phyloP scores from a whole-genome alignment of 2,888 invertebrate species.

The Plebejus argus region DNA sequence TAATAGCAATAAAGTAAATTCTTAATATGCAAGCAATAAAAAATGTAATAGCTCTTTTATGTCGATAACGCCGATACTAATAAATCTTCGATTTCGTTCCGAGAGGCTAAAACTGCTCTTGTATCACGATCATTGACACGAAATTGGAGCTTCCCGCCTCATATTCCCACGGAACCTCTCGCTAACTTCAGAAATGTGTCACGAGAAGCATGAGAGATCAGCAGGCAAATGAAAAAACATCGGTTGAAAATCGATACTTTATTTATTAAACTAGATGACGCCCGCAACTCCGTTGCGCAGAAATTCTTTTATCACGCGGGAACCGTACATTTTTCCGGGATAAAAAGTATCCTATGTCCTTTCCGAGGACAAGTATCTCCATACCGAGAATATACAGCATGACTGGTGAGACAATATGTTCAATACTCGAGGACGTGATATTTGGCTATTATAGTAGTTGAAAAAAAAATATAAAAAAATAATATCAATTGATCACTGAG shows the following conservation, averaged over 20 bases:
- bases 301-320: too few species aligned
- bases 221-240: background rate
- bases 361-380: too few species aligned
- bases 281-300: too few species aligned
- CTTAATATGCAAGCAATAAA: background rate
- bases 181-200: background rate
- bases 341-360: too few species aligned
- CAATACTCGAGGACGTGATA: too few species aligned
- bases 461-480: too few species aligned
- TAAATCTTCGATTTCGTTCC: background rate
- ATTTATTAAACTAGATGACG: too few species aligned
- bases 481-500: too few species aligned
- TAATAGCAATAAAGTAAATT: background rate
- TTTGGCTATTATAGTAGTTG: too few species aligned
- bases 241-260: background rate
- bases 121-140: slow-evolving; percentile 19
- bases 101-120: background rate
- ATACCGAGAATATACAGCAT: too few species aligned
- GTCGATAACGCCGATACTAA: background rate
- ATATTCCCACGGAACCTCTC: background rate
- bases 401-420: too few species aligned
- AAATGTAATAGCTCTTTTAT: background rate
- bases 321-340: too few species aligned
- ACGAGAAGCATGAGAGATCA: background rate
- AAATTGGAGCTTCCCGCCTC: background rate